Conservation (phyloP, 2,888 invertebrate species). For the Chrysolina haemoptera region DNA sequence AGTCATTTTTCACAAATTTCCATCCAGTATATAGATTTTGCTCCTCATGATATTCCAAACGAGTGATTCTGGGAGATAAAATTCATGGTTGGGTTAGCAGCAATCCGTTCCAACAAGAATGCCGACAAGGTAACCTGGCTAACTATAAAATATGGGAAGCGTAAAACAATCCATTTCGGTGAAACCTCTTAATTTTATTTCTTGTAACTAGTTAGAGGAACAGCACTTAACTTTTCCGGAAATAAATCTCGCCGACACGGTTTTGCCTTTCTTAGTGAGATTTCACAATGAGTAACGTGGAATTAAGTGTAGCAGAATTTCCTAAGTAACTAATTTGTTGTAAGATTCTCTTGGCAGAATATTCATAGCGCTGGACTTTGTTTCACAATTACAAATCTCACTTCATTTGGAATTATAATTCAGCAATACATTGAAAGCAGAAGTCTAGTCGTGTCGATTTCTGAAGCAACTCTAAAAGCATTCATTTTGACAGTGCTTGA, state of each 20-base stretch:
- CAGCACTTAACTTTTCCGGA: slow-evolving; percentile 46
- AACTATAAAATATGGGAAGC: slow-evolving; percentile 48
- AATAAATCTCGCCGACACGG: slow-evolving; percentile 45
- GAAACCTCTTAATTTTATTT: slow-evolving; percentile 48
- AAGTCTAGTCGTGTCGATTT: no score
- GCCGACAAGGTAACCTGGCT: slow-evolving; percentile 42
- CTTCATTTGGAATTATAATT: background rate
- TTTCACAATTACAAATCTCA: background rate
- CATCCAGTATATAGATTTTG: background rate
- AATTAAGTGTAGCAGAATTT: slow-evolving; percentile 5
- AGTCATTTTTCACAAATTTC: background rate
- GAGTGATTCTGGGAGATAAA: slow-evolving; percentile 14
- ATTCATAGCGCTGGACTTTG: background rate
- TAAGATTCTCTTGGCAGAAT: background rate
- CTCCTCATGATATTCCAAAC: slow-evolving; percentile 1
- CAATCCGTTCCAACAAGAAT: slow-evolving; percentile 35
- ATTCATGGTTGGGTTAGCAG: slow-evolving; percentile 22
- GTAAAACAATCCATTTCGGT: slow-evolving; percentile 42
- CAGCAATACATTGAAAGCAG: no score
- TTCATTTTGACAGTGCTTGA: no score
- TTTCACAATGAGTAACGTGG: slow-evolving; percentile 6
- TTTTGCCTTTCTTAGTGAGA: slow-evolving; percentile 33
- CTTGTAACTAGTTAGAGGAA: slow-evolving; percentile 43
- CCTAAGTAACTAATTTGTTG: slow-evolving; percentile 1
- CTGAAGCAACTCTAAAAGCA: no score